These are phyloP conservation scores for Hyperopisus bebe DNA, from an alignment of 2,113 vertebrate genomes.

Conservation along the genomic window DNA sequence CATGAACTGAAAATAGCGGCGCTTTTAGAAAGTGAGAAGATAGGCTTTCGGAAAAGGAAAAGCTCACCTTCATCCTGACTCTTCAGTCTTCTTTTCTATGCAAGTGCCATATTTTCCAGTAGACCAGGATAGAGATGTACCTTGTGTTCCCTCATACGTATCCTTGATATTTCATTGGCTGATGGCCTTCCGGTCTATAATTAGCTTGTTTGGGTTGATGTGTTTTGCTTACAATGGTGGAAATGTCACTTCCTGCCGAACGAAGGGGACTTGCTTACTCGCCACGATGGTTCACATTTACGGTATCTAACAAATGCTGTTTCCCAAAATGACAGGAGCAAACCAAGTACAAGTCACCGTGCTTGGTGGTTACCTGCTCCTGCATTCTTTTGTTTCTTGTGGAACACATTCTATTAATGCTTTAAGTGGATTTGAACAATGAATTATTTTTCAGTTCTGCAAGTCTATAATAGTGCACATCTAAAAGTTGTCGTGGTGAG, in stretches of 20 bases:
- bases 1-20: background rate
- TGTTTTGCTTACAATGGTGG: background rate
- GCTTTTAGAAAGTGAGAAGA: background rate
- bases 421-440: background rate
- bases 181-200: background rate
- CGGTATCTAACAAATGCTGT: background rate
- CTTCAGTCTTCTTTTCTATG: background rate
- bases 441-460: background rate
- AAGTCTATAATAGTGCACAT: background rate
- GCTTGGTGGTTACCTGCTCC: background rate
- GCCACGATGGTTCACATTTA: background rate
- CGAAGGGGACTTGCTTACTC: background rate
- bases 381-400: background rate
- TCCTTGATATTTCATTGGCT: background rate
- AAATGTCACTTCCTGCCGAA: background rate
- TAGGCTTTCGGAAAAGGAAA: background rate
- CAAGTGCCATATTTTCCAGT: background rate
- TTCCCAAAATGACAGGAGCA: background rate
- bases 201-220: background rate
- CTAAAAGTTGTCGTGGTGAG: background rate
- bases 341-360: background rate
- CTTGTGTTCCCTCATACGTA: background rate
- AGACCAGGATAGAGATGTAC: background rate
- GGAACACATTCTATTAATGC: background rate
- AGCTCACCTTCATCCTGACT: background rate